Evolutionary conservation across 2,797 vertebrate species (phyloP), one percentile per base, ranked within the genome.

Genomic region (Lagodon rhomboides): DNA sequence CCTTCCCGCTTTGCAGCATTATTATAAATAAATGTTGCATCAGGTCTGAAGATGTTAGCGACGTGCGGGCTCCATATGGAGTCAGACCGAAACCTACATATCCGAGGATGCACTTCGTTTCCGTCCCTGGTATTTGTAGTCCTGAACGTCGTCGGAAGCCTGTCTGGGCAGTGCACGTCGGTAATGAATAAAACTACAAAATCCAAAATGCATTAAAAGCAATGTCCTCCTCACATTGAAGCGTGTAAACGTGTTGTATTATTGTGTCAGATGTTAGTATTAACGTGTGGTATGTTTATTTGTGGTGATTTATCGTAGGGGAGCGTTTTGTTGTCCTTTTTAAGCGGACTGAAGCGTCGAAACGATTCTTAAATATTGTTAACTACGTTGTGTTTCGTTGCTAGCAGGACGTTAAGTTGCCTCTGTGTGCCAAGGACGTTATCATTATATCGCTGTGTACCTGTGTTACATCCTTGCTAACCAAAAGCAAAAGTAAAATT

Each of bases 61-160:
- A 59, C 75, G 51, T 30, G 75, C 77, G 68, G 79, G 46, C n/a
- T 50, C 69, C 75, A 78, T 82, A 90, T 83, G 84, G 64, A 63
- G 65, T 58, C 12, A 13, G 2, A 1, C 10, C 11, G 7, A 1
- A 17, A 65, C 27, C 65, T 81, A 70, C 80, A 86, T 20, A 3
- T 86, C 79, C 90, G 83, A 75, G n/a, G 0, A 74, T 61, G 34
- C 83, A 58, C 1, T 68, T 54, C 23, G 80, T 8, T 5, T 17
- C 3, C 13, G 10, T 34, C 1, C 2, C 10, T 79, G 84, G 91
- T 56, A 81, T n/a, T 85, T 92, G 92, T 88, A 92, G 92, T 94
- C 63, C 38, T 49, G 17, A 47, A 16, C 0, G 0, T 10, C 6
- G 22, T 0, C 38, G 1, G 3, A 27, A 1, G 1, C 10, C 3